phyloP scores from a whole-genome alignment of 2,113 vertebrate species.

The Raja brachyura region DNA sequence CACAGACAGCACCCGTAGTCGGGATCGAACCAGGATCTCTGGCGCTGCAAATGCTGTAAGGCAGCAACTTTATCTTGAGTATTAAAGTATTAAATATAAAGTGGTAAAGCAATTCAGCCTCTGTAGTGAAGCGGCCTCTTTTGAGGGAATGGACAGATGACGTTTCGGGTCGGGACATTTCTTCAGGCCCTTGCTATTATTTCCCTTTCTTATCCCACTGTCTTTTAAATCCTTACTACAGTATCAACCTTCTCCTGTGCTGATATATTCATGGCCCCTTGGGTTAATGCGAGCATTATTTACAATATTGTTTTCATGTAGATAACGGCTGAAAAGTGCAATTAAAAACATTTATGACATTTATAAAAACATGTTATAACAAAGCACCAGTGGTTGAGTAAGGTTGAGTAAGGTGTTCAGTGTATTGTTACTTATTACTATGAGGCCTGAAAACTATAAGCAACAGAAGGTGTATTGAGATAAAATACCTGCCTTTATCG shows the following conservation, averaged over 20 bases:
- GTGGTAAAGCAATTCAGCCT: no score
- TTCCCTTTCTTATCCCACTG: not conserved
- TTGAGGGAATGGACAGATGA: no score
- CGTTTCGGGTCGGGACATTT: no score
- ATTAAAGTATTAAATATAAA: no score
- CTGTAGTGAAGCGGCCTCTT: not conserved
- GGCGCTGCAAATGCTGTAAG: no score
- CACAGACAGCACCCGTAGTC: no score
- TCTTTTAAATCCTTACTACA: not conserved
- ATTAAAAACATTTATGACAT: slow-evolving; percentile 18
- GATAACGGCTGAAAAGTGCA: not conserved
- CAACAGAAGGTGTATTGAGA: slow-evolving; percentile 31
- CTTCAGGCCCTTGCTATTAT: not conserved
- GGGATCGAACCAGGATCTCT: no score
- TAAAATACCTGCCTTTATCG: slow-evolving; percentile 8
- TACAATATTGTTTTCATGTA: not conserved
- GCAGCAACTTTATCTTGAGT: no score
- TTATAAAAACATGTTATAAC: not conserved
- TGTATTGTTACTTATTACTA: not conserved
- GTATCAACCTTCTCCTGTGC: not conserved
- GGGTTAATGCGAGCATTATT: not conserved
- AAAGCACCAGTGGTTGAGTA: slow-evolving; percentile 1
- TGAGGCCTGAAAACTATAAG: not conserved
- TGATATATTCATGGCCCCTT: not conserved
- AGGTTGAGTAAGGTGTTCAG: not conserved